Evolutionary conservation across 2,888 invertebrate species (phyloP), one percentile per base, ranked within the genome.

Genomic region (Aethes cnicana): DNA sequence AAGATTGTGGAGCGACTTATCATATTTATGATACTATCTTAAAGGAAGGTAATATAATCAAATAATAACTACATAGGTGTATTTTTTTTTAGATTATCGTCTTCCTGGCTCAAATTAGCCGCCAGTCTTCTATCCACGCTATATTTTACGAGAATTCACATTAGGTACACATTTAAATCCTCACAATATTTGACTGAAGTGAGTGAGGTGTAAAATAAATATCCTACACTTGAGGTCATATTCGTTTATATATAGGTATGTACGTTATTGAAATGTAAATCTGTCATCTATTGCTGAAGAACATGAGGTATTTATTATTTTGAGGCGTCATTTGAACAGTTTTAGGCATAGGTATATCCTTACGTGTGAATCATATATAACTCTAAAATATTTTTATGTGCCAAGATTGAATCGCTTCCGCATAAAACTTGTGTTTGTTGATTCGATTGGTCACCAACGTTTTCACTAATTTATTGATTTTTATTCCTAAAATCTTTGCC

Each of bases 1-100:
- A 92, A 55, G 96, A 96, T 72, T 95, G 95, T 72, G 95, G 94
- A 43, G 92, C 95, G 5, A 96, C 95, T 3, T 96, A 96, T 73
- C 91, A 93, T 73, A 95, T 96, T 67, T 96, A 93, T 77, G 95
- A 96, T 61, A 91, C 92, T 61, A 96, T 96, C 69, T 87, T 96
- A 17, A 77, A 72, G 77, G 85, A 88, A 86, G 88, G 88, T 88
- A 84, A 56, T n/a, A n/a, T n/a, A n/a, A n/a, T n/a, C n/a, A n/a
- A n/a, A n/a, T n/a, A n/a, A n/a, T n/a, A n/a, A n/a, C n/a, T n/a
- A n/a, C n/a, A n/a, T n/a, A n/a, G n/a, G n/a, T n/a, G n/a, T n/a
- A n/a, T n/a, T n/a, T n/a, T n/a, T n/a, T n/a, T n/a, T n/a, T n/a
- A n/a, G n/a, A n/a, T n/a, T n/a, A n/a, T n/a, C n/a, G n/a, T n/a